A percentile compares a stretch with the other conserved stretches of the same genome.
phyloP scores from a whole-genome alignment of 2,113 vertebrate genomes.

The Cettia cetti region DNA sequence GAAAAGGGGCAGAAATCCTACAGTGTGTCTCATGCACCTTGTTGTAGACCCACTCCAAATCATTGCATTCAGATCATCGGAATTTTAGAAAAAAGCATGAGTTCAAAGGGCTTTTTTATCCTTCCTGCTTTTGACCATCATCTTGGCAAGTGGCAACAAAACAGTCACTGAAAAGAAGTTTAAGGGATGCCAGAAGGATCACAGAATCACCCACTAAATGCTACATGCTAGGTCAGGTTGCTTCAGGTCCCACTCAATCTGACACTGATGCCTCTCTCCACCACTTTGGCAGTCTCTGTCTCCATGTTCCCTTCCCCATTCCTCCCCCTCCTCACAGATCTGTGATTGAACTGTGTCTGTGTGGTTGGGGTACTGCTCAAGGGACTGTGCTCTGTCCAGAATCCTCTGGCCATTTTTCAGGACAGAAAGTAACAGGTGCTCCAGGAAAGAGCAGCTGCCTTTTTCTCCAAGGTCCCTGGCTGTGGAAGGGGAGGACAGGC shows the following conservation, averaged over 20 bases:
- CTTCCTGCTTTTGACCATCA: rapidly evolving
- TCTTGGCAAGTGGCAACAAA: background rate
- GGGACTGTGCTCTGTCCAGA: background rate
- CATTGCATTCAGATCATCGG: rapidly evolving
- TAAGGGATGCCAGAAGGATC: background rate
- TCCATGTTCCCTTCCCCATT: background rate
- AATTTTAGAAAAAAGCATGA: background rate
- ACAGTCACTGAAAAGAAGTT: background rate
- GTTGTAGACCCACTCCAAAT: background rate
- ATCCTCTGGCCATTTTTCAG: background rate
- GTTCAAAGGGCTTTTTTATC: background rate
- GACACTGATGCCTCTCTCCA: background rate
- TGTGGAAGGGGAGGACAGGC: background rate
- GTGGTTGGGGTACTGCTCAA: background rate
- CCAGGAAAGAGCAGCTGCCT: background rate
- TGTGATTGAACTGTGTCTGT: background rate
- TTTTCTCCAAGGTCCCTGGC: background rate
- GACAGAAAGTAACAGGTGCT: background rate
- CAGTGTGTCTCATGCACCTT: rapidly evolving
- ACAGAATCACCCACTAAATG: background rate
- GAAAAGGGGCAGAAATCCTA: background rate
- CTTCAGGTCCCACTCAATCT: background rate
- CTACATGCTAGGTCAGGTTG: background rate
- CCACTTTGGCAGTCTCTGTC: background rate
- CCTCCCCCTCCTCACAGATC: background rate